Conservation (phyloP, 2,888 invertebrate species). For the Listrodromus nycthemerus region DNA sequence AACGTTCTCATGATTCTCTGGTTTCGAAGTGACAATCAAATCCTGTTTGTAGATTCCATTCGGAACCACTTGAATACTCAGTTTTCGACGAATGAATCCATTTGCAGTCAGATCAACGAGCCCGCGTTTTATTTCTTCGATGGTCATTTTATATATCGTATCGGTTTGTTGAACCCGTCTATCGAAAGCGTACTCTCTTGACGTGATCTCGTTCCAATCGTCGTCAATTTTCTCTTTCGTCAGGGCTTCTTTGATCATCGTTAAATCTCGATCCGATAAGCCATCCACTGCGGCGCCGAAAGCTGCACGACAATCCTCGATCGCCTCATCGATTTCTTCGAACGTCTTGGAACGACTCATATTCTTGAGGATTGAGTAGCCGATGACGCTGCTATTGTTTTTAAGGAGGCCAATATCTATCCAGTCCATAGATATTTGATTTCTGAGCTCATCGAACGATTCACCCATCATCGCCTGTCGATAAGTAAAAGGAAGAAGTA, state of each 20-base stretch:
- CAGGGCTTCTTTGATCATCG: neutral
- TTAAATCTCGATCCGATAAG: neutral
- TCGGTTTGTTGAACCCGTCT: neutral
- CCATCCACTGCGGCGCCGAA: neutral
- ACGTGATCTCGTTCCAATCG: neutral
- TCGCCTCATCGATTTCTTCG: neutral
- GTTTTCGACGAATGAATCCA: neutral
- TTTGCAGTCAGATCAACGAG: slow-evolving; percentile 14
- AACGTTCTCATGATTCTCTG: neutral
- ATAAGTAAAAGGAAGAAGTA: slow-evolving; percentile 28
- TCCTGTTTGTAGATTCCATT: neutral
- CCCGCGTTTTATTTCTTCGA: neutral
- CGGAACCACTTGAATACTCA: slow-evolving; percentile 1
- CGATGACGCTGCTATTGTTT: neutral
- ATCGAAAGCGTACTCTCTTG: neutral
- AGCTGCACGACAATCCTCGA: neutral
- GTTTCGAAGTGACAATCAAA: neutral
- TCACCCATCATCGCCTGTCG: slow-evolving; percentile 23
- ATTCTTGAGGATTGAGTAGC: neutral
- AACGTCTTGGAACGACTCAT: neutral
- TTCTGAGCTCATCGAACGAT: slow-evolving; percentile 86
- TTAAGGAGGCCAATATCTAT: neutral
- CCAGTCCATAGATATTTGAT: neutral
- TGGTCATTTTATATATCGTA: neutral
- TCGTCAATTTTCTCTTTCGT: neutral